Evolutionary conservation across 2,113 vertebrate species (phyloP).

Genomic region (Otus sunia): DNA sequence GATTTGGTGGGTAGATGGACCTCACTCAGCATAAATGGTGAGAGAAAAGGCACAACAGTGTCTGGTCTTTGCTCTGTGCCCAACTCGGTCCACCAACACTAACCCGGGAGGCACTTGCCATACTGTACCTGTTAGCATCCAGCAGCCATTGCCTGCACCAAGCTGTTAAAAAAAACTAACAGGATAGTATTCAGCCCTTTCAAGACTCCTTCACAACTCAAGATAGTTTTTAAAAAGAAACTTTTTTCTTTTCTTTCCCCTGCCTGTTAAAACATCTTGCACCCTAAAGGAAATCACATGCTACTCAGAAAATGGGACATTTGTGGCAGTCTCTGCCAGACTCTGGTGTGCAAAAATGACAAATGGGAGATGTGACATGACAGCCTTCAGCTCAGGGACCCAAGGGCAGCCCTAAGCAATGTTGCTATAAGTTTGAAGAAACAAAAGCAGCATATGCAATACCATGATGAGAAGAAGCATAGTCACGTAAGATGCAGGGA

Average conservation of each 20-base stretch:
- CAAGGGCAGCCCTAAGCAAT: accelerated
- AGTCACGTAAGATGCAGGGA: neutral
- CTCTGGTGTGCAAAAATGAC: neutral
- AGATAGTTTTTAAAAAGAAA: neutral
- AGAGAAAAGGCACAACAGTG: neutral
- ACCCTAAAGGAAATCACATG: neutral
- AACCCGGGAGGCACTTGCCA: neutral
- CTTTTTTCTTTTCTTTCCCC: neutral
- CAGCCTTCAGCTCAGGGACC: neutral
- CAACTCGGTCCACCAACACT: neutral
- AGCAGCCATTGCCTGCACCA: neutral
- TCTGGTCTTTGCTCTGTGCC: neutral
- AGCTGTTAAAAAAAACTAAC: neutral
- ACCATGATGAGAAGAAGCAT: neutral
- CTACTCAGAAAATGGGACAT: neutral
- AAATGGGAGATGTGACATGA: neutral
- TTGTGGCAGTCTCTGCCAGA: neutral
- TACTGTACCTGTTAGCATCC: neutral
- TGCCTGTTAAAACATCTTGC: neutral
- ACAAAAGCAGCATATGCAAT: neutral
- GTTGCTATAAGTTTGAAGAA: neutral
- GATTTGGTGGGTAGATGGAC: neutral
- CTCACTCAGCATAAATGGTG: accelerated
- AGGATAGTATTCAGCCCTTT: neutral
- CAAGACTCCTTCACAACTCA: neutral